A percentile compares a stretch with the other conserved stretches of the same genome.
phyloP scores from a whole-genome alignment of 2,797 vertebrate genomes.

The Enteromius viviparus region DNA sequence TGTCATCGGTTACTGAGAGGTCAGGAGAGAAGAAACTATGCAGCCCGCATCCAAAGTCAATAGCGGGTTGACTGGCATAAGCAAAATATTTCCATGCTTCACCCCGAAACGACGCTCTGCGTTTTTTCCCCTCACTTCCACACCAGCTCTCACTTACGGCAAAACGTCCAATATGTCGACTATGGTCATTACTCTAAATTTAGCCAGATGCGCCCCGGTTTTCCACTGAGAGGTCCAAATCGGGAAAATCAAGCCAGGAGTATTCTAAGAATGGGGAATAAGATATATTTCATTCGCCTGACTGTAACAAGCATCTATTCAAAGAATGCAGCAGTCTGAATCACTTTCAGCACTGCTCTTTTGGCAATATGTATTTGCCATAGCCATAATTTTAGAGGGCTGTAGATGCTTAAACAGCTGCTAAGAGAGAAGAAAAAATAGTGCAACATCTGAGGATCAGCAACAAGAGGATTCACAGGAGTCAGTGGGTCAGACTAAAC shows the following conservation, averaged over 20 bases:
- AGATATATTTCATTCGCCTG: constrained; percentile 64
- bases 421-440: constrained; percentile 2
- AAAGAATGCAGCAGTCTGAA: constrained; percentile 61
- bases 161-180: constrained; percentile 60
- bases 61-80: constrained; percentile 54
- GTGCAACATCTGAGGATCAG: constrained; percentile 26
- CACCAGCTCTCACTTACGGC: constrained; percentile 48
- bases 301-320: constrained; percentile 64
- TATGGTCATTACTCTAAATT: constrained; percentile 62
- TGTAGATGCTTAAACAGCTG: constrained; percentile 54
- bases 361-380: constrained; percentile 57
- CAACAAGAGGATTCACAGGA: constrained; percentile 36
- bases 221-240: constrained; percentile 70
- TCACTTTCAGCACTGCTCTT: constrained; percentile 57
- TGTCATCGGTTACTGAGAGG: constrained; percentile 56
- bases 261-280: constrained; percentile 66
- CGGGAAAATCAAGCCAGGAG: constrained; percentile 63
- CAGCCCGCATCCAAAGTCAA: constrained; percentile 66
- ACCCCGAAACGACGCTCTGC: constrained; percentile 46
- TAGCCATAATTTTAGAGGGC: constrained; percentile 53
- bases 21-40: constrained; percentile 65
- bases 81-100: constrained; percentile 64
- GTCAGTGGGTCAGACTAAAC: constrained; percentile 49
- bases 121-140: constrained; percentile 60
- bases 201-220: constrained; percentile 65